Evolutionary conservation across 2,888 invertebrate species (phyloP).

Genomic region (Dasysyrphus albostriatus): DNA sequence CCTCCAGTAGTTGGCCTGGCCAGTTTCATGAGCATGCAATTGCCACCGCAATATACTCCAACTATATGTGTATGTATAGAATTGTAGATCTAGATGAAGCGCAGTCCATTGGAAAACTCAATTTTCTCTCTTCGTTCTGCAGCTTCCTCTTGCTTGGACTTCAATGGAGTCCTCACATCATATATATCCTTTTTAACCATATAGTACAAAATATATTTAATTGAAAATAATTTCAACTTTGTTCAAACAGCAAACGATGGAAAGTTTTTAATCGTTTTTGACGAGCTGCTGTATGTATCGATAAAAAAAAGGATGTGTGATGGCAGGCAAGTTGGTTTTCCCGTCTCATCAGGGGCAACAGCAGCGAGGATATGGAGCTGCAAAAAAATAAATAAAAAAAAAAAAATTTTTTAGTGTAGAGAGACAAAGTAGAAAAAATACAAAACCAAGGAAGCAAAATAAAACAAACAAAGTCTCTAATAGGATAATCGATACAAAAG

Average conservation of each 20-base stretch:
- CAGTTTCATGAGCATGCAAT: neutral
- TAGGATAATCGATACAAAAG: conserved; percentile 69
- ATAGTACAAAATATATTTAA: conserved; percentile 63
- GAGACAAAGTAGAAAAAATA: conserved; percentile 24
- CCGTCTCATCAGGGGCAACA: conserved; percentile 5
- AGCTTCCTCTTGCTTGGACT: conserved; percentile 22
- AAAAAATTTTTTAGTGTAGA: conserved; percentile 38
- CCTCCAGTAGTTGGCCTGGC: neutral
- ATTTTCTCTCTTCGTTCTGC: conserved; percentile 51
- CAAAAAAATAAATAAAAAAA: conserved; percentile 5
- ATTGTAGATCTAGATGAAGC: conserved; percentile 52
- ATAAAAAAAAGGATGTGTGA: conserved; percentile 2
- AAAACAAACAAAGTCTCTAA: conserved; percentile 61
- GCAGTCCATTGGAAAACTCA: conserved; percentile 74
- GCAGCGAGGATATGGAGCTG: conserved; percentile 23
- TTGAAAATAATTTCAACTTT: conserved; percentile 74
- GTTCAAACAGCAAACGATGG: conserved; percentile 66
- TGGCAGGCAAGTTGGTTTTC: conserved; percentile 1
- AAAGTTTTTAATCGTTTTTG: conserved; percentile 71
- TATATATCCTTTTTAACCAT: neutral
- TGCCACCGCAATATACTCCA: conserved; percentile 1
- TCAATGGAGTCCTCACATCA: conserved; percentile 7
- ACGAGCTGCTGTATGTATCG: conserved; percentile 25
- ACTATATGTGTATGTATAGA: neutral
- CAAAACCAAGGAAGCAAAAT: conserved; percentile 14